Conservation (phyloP, 2,797 vertebrate genomes). For the Peromyscus nudipes region DNA sequence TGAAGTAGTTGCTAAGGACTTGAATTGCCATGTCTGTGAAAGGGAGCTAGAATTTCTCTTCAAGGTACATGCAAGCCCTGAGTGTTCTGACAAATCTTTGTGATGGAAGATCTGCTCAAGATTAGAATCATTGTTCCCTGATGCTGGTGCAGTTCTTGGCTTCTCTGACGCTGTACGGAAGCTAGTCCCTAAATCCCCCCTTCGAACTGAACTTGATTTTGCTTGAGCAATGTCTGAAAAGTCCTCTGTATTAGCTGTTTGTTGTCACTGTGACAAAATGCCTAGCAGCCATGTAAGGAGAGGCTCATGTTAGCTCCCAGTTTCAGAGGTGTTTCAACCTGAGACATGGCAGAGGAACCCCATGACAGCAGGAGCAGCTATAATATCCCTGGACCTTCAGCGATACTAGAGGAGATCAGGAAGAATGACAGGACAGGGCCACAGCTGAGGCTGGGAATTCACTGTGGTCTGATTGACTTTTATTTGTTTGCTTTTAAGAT, state of each 20-base stretch:
- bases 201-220: not conserved
- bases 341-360: not conserved
- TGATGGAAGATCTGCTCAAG: fast-evolving
- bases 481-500: not conserved
- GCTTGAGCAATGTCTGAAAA: not conserved
- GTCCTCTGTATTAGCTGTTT: too few relatives aligned
- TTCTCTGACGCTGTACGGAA: not conserved
- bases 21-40: not conserved
- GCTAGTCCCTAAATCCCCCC: not conserved
- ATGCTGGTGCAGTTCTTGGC: not conserved
- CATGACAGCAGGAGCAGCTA: not conserved
- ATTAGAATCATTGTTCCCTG: not conserved
- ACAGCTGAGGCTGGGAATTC: fast-evolving
- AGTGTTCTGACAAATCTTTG: fast-evolving
- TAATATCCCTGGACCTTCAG: not conserved
- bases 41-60: not conserved
- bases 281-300: too few relatives aligned
- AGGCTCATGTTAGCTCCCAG: not conserved
- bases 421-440: fast-evolving
- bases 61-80: fast-evolving
- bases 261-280: not conserved
- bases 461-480: fast-evolving
- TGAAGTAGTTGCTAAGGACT: not conserved
- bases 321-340: not conserved
- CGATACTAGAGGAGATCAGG: too few relatives aligned